These are phyloP conservation scores for Hirtodrosophila confusa DNA, from an alignment of 2,888 invertebrate genomes.

Conservation along the genomic window DNA sequence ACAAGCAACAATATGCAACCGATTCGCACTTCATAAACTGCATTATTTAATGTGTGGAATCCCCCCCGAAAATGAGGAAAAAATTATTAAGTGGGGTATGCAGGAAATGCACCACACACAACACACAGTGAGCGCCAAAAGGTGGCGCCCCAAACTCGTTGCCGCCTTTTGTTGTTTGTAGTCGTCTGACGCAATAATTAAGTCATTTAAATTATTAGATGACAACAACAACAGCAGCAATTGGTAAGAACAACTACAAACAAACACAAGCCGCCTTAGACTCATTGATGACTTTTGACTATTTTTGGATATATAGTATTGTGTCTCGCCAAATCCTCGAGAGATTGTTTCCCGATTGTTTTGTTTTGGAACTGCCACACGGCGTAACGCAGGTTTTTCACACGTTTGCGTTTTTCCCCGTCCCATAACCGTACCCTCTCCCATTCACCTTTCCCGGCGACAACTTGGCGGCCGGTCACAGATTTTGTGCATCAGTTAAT, in stretches of 20 bases:
- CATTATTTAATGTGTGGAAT: conserved; percentile 47
- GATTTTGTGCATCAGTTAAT: conserved; percentile 69
- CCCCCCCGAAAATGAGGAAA: conserved; percentile 4
- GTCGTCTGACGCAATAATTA: conserved; percentile 81
- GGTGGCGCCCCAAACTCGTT: conserved; percentile 38
- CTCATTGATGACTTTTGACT: conserved; percentile 61
- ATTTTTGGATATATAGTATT: conserved; percentile 52
- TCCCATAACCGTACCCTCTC: conserved; percentile 38
- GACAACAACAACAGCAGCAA: conserved; percentile 58
- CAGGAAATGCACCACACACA: conserved; percentile 57
- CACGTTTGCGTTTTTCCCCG: conserved; percentile 69
- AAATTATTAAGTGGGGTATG: conserved; percentile 42
- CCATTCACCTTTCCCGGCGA: conserved; percentile 25
- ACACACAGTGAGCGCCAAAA: conserved; percentile 15
- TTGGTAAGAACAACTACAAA: conserved; percentile 31
- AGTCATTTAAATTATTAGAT: conserved; percentile 79
- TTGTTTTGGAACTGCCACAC: conserved; percentile 20
- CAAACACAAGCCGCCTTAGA: conserved; percentile 33
- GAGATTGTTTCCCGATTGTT: conserved; percentile 41
- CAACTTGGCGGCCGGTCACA: conserved; percentile 49
- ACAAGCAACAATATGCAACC: conserved; percentile 17
- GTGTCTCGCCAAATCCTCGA: conserved; percentile 70
- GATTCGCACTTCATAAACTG: conserved; percentile 80
- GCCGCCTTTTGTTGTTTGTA: conserved; percentile 61
- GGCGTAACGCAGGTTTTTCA: conserved; percentile 62